Evolutionary conservation across 2,888 invertebrate genomes (phyloP).

Genomic region (Pilophorus perplexus): DNA sequence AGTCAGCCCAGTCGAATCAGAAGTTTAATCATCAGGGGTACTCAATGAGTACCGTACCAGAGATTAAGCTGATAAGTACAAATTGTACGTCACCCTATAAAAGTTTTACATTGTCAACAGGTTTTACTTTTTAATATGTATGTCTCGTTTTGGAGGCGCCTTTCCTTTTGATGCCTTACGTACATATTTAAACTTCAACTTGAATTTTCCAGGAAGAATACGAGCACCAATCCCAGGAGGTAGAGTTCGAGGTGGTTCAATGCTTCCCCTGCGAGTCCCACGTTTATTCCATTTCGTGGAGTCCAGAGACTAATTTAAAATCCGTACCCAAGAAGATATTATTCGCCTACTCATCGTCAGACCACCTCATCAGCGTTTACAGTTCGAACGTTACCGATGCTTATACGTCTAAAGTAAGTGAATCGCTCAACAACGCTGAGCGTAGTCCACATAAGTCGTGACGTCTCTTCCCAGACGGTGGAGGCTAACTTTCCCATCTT

Average conservation of each 20-base stretch:
- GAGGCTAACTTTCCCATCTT: too few relatives aligned
- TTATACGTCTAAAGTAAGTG: neutral
- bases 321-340: constrained; percentile 59
- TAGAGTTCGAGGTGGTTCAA: constrained; percentile 58
- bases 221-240: constrained; percentile 55
- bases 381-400: constrained; percentile 12
- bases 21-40: too few relatives aligned
- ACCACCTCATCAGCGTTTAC: constrained; percentile 53
- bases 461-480: too few relatives aligned
- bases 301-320: constrained; percentile 62
- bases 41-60: too few relatives aligned
- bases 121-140: too few relatives aligned
- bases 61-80: too few relatives aligned
- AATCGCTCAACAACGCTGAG: neutral
- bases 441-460: neutral
- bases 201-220: constrained; percentile 53
- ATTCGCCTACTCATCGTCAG: constrained; percentile 59
- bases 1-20: too few relatives aligned
- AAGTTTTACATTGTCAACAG: too few relatives aligned
- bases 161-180: too few relatives aligned
- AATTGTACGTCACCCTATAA: too few relatives aligned
- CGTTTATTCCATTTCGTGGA: constrained; percentile 60
- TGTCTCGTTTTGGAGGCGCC: too few relatives aligned
- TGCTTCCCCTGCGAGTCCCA: constrained; percentile 59
- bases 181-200: too few relatives aligned